phyloP scores from a whole-genome alignment of 2,888 invertebrate genomes.

The Drosophila mercatorum region DNA sequence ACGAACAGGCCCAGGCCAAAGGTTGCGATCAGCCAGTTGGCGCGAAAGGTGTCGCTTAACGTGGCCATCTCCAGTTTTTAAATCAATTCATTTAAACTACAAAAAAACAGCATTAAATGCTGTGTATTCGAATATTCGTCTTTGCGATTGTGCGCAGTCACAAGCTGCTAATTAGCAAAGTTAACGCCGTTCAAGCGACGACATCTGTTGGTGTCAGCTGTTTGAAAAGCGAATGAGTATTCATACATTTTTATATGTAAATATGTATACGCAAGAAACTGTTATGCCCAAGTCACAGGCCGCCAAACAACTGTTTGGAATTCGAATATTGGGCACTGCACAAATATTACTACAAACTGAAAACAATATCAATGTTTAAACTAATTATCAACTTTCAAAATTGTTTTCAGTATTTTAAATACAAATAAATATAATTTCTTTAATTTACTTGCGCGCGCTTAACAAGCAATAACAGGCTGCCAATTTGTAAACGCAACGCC shows the following conservation, averaged over 20 bases:
- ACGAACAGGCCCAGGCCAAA: conserved; percentile 89
- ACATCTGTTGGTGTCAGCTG: conserved; percentile 19
- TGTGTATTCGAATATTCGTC: conserved; percentile 7
- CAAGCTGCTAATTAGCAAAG: conserved; percentile 16
- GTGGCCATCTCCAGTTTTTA: conserved; percentile 55
- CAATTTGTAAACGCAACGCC: conserved; percentile 12
- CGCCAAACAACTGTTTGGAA: neutral
- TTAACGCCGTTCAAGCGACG: conserved; percentile 12
- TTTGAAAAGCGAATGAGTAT: neutral
- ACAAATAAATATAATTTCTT: neutral
- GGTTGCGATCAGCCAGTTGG: conserved; percentile 89
- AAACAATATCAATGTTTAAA: neutral
- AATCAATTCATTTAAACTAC: conserved; percentile 24
- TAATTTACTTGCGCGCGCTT: neutral
- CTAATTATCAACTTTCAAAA: neutral
- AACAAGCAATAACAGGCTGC: conserved; percentile 8
- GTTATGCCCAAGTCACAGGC: too few species aligned
- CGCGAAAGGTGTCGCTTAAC: conserved; percentile 78
- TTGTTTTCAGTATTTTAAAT: neutral
- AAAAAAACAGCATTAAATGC: conserved; percentile 28
- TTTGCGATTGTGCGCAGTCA: conserved; percentile 10
- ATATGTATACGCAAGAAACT: neutral
- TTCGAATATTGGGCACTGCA: neutral
- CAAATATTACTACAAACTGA: neutral
- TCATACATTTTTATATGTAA: neutral